Conservation (phyloP, 2,888 invertebrate genomes). For the Ceramica pisi region DNA sequence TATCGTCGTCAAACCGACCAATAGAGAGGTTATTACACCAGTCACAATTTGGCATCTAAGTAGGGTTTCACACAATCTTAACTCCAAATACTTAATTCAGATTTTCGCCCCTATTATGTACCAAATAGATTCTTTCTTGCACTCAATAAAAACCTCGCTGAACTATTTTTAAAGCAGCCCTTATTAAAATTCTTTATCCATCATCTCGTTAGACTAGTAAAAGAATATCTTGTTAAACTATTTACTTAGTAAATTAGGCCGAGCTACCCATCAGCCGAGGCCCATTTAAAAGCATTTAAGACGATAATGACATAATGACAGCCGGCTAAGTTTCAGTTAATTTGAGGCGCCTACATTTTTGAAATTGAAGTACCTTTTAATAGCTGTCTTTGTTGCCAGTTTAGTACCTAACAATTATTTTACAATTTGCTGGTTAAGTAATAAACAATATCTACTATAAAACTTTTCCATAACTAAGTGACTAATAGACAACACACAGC, state of each 20-base stretch:
- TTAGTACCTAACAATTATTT: not conserved
- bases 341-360: slow-evolving; percentile 24
- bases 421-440: not conserved
- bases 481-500: too few relatives aligned
- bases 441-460: too few relatives aligned
- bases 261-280: slow-evolving; percentile 31
- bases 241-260: slow-evolving; percentile 36
- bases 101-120: too few relatives aligned
- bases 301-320: slow-evolving; percentile 45
- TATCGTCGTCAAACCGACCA: too few relatives aligned
- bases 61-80: too few relatives aligned
- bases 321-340: slow-evolving; percentile 48
- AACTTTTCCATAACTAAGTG: too few relatives aligned
- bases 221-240: slow-evolving; percentile 4
- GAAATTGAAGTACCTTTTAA: not conserved
- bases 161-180: not conserved
- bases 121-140: not conserved
- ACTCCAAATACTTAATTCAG: too few relatives aligned
- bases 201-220: not conserved
- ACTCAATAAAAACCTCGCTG: not conserved
- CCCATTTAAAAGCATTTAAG: slow-evolving; percentile 62
- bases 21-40: too few relatives aligned
- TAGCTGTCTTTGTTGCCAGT: slow-evolving; percentile 1
- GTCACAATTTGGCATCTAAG: too few relatives aligned
- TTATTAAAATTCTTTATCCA: not conserved